phyloP scores from a whole-genome alignment of 2,888 invertebrate species.

The Agrotis clavis region DNA sequence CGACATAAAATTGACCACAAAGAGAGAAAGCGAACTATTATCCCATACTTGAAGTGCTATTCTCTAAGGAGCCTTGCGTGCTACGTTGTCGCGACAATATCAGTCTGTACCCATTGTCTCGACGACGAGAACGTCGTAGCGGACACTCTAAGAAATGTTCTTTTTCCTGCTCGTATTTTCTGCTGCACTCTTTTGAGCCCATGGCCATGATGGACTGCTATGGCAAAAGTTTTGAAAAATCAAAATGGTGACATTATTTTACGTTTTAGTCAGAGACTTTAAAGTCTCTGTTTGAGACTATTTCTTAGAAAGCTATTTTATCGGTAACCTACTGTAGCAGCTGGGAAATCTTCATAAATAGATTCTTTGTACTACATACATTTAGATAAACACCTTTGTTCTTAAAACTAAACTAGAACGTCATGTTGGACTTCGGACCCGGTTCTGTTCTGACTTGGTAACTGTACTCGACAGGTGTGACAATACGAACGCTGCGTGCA shows the following conservation, averaged over 20 bases:
- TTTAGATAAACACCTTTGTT: constrained; percentile 33
- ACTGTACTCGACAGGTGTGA: constrained; percentile 40
- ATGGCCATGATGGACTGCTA: too few species aligned
- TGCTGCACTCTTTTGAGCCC: too few species aligned
- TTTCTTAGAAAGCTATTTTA: neutral
- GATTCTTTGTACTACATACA: constrained; percentile 11
- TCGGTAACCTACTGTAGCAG: neutral
- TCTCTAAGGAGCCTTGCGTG: too few species aligned
- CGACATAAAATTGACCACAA: too few species aligned
- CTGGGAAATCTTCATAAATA: neutral
- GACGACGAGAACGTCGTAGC: too few species aligned
- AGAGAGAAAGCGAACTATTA: too few species aligned
- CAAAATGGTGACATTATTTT: neutral
- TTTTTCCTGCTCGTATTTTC: too few species aligned
- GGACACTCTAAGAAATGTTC: too few species aligned
- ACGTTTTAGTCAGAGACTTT: neutral
- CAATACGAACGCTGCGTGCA: constrained; percentile 8
- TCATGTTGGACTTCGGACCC: neutral
- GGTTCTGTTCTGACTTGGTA: constrained; percentile 22
- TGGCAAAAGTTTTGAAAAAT: neutral
- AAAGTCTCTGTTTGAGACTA: too few species aligned
- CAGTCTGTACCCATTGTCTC: too few species aligned
- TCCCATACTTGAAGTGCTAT: too few species aligned
- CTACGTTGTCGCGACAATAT: too few species aligned
- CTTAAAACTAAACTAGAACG: constrained; percentile 4